A percentile compares a stretch with the other conserved stretches of the same genome.
Evolutionary conservation across 2,113 vertebrate species (phyloP).

Genomic region (Nyctereutes procyonoides): DNA sequence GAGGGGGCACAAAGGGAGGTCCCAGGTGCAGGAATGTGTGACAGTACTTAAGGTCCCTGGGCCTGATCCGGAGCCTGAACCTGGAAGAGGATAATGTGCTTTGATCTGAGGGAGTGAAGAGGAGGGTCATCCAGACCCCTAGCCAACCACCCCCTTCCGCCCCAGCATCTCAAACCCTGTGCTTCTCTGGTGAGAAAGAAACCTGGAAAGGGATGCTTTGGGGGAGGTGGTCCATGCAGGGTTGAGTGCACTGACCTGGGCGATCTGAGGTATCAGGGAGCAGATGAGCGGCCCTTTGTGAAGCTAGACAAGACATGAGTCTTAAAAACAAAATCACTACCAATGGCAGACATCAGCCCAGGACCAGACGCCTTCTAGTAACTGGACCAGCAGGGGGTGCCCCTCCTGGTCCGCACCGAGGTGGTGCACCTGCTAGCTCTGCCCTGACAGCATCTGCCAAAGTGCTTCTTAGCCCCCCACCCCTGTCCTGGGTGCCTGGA

Average conservation of each 20-base stretch:
- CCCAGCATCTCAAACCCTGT: rapidly evolving
- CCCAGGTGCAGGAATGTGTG: background rate
- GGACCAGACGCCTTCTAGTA: rapidly evolving
- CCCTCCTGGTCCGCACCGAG: rapidly evolving
- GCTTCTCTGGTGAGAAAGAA: background rate
- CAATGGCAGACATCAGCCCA: background rate
- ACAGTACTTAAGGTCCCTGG: rapidly evolving
- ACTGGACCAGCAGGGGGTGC: background rate
- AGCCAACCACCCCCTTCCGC: rapidly evolving
- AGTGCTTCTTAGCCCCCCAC: background rate
- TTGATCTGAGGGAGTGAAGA: no score
- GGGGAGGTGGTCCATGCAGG: background rate
- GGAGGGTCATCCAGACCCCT: background rate
- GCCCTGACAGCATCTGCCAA: rapidly evolving
- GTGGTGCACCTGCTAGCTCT: rapidly evolving
- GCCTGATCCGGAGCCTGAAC: background rate
- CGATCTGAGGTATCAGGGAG: background rate
- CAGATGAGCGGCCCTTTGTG: rapidly evolving
- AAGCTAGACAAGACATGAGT: background rate
- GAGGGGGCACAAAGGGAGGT: no score
- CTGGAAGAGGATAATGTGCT: background rate
- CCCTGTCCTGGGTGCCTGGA: rapidly evolving
- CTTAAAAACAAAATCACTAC: background rate
- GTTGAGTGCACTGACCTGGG: background rate
- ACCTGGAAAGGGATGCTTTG: background rate